Base-by-base conservation (phyloP, 2,888 invertebrate species). In the Lasioglossum calceatum region DNA sequence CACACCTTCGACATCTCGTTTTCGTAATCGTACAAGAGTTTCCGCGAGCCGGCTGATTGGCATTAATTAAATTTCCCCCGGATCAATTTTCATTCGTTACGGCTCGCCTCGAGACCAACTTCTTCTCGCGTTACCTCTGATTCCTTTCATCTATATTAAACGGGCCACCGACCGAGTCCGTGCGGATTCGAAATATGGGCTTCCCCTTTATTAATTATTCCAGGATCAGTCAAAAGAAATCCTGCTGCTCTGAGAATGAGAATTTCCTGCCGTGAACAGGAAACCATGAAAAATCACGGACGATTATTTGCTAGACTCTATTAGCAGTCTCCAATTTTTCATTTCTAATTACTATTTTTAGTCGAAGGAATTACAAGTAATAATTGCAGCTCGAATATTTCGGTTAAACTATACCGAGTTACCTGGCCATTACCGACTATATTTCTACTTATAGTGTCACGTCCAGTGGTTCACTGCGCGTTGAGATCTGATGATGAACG, bases 11-110 rank as follows among this genome's bases (percentile, higher is more conserved):
- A 72, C 50, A 44, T 32, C 70, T 50, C 72, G 39, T 77, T 87
- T 71, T 36, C 42, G 82, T 77, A 81, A 87, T 78, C 75, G 87
- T 74, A 77, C 79, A 75, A 80, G 80, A 82, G 71, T 81, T 78
- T 78, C 70, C 77, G 77, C 79, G 76, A 77, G 71, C n/a, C 71
- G 80, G 80, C 85, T 88, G 86, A 92, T 91, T 91, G 88, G 76
- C 86, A 80, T 86, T 89, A 90, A 92, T 92, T 92, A 85, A 89
- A 89, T 91, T 86, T 85, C 77, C 72, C 23, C 71, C 77, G 73
- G 75, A 87, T 86, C 79, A 87, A 87, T 89, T 89, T 84, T 81
- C 87, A 88, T 90, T 89, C 83, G 86, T 78, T 86, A 81, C 32
- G 39, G 39, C 27, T 75, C 61, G 54, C 36, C 73, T 47, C 54